Conservation (phyloP, 1,140 invertebrate genomes). For the Globodera rostochiensis region DNA sequence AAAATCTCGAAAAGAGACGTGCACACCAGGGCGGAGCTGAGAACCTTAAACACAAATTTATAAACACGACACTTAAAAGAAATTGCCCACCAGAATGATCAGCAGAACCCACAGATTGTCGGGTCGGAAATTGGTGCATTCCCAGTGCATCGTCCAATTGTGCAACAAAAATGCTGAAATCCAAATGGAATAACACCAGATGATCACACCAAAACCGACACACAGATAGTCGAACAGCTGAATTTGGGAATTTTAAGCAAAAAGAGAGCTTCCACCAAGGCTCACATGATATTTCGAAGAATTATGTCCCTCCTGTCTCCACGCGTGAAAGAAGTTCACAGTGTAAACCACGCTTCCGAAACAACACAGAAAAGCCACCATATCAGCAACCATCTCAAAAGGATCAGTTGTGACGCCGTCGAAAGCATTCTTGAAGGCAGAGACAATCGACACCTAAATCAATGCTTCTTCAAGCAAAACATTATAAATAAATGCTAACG, state of each 20-base stretch:
- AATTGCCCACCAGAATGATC: not conserved
- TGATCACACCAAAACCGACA: not conserved
- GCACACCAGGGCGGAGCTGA: no score
- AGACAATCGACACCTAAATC: not conserved
- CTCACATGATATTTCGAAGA: not conserved
- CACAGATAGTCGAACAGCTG: not conserved
- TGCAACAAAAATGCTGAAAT: not conserved
- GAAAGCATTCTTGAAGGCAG: not conserved
- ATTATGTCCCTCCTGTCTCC: not conserved
- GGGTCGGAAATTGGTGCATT: not conserved
- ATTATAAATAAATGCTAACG: not conserved
- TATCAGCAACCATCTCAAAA: not conserved
- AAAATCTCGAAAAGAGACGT: no score
- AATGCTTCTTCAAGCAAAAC: not conserved
- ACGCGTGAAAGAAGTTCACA: not conserved
- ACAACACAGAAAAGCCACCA: not conserved
- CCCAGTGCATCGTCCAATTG: not conserved
- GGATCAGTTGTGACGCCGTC: not conserved
- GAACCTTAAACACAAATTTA: no score
- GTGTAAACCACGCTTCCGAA: not conserved
- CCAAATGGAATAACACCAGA: not conserved
- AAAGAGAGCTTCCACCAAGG: no score
- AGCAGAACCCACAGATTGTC: not conserved
- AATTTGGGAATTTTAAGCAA: not conserved
- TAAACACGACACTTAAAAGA: not conserved